A percentile compares a stretch with the other conserved stretches of the same genome.
Conservation (phyloP, 2,113 vertebrate genomes). For the Orycteropus afer region DNA sequence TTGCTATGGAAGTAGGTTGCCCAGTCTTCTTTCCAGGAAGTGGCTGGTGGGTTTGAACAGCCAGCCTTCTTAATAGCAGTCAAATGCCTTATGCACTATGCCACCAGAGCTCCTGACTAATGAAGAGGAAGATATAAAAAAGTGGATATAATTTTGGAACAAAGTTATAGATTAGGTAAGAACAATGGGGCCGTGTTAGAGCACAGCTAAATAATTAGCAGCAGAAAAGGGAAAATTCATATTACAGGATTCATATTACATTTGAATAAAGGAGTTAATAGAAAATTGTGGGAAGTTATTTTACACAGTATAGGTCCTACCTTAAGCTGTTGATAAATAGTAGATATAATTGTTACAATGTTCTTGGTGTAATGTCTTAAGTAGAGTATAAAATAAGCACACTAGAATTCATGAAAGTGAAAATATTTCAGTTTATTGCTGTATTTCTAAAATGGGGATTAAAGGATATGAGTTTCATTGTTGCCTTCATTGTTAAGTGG, state of each 20-base stretch:
- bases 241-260: neutral
- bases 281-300: conserved; percentile 30
- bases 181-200: neutral
- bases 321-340: neutral
- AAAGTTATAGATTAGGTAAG: neutral
- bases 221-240: no score
- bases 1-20: no score
- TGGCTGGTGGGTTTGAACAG: no score
- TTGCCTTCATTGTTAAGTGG: conserved; percentile 40
- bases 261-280: conserved; percentile 39
- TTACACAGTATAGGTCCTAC: neutral
- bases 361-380: conserved; percentile 13
- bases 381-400: conserved; percentile 26
- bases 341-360: neutral
- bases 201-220: neutral
- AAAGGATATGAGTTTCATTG: neutral
- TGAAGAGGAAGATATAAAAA: neutral
- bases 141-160: neutral
- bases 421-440: conserved; percentile 1
- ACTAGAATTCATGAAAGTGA: conserved; percentile 16
- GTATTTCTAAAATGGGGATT: neutral
- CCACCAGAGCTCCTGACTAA: no score
- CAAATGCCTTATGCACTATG: no score
- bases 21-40: no score
- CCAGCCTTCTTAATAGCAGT: no score